Base-by-base conservation (phyloP, 1,140 invertebrate species). In the Drosophila busckii region DNA sequence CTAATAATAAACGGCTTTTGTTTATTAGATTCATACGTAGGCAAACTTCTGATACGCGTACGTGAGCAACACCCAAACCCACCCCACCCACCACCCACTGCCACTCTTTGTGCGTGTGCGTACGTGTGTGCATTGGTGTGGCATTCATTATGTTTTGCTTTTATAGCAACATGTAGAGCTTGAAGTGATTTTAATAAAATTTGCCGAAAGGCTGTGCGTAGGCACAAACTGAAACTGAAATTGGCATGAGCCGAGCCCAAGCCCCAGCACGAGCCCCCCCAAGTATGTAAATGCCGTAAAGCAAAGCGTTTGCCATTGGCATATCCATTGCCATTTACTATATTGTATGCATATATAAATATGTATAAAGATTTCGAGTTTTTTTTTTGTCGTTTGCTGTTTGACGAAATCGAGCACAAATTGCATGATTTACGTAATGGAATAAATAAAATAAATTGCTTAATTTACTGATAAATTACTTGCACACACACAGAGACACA, bases 361-460 rank as follows among this genome's bases (percentile, higher is more conserved):
- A n/a, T n/a, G n/a, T n/a, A n/a, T n/a, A n/a, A n/a, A n/a, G n/a
- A n/a, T n/a, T n/a, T n/a, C n/a, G n/a, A n/a, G n/a, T n/a, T n/a
- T n/a, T 64, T 64, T 62, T 48, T 63, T 73, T 67, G 46, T 28
- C 12, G 9, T 34, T 37, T 8, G 70, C 23, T 49, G 58, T 71
- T 68, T 82, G 76, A 82, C 78, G 75, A 67, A 82, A 82, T 82
- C 70, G 69, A 67, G 69, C 70, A 56, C 70, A 83, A 84, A 83
- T 84, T 82, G 82, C 83, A 83, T 85, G 82, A 85, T 85, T 85
- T 85, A 85, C 82, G 70, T 83, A 85, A 85, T 76, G 76, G 82
- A 85, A 85, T 85, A 85, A 84, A 84, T 84, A 84, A 84, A 84
- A 84, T 82, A 84, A 85, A 85, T 84, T 85, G 82, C 82, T 85